phyloP scores from a whole-genome alignment of 23 tunicate genomes.

The Phallusia fumigata region DNA sequence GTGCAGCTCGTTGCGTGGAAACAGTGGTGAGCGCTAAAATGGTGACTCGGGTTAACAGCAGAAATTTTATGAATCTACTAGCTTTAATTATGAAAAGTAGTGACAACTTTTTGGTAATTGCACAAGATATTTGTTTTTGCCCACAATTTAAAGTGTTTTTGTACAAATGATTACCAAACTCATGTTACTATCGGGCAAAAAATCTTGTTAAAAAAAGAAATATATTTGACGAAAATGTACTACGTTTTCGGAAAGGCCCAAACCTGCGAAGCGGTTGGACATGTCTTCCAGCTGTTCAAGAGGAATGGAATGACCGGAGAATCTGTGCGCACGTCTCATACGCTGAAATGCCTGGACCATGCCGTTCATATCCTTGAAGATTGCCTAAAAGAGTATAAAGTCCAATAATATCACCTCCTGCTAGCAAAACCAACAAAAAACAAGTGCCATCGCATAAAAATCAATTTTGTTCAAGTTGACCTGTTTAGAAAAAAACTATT shows the following conservation, averaged over 20 bases:
- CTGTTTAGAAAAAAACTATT: slow-evolving; percentile 8
- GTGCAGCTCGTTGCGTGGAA: slow-evolving; percentile 30
- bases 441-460: neutral
- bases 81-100: too few relatives aligned
- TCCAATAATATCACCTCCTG: neutral
- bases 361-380: slow-evolving; percentile 72
- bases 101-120: too few relatives aligned
- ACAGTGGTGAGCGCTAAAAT: slow-evolving; percentile 31
- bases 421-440: neutral
- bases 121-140: too few relatives aligned
- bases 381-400: slow-evolving; percentile 19
- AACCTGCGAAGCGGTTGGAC: slow-evolving; percentile 68
- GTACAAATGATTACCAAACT: too few relatives aligned
- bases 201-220: too few relatives aligned
- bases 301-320: slow-evolving; percentile 75
- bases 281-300: slow-evolving; percentile 83
- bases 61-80: too few relatives aligned
- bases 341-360: slow-evolving; percentile 68
- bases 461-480: neutral
- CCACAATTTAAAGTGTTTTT: too few relatives aligned
- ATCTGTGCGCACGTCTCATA: slow-evolving; percentile 44
- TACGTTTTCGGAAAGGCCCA: too few relatives aligned
- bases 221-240: too few relatives aligned
- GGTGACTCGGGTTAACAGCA: too few relatives aligned
- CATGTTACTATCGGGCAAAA: too few relatives aligned